phyloP scores from a whole-genome alignment of 2,797 vertebrate species.

The Melanotaenia parkinsoni region DNA sequence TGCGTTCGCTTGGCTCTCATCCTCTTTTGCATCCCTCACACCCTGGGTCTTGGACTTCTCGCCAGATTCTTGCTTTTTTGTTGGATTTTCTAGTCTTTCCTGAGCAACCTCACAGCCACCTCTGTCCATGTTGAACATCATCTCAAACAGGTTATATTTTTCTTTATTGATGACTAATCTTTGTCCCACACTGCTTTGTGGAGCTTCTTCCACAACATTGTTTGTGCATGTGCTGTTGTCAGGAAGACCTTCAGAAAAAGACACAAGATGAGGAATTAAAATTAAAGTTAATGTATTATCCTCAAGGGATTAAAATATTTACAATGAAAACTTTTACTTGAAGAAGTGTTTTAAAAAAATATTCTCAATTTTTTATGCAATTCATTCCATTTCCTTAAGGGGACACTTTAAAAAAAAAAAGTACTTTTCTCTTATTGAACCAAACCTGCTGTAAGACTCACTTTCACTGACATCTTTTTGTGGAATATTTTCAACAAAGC shows the following conservation, averaged over 20 bases:
- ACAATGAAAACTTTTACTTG: too few species aligned
- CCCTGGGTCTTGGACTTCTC: conserved; percentile 10
- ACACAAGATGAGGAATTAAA: not conserved
- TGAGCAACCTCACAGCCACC: conserved; percentile 69
- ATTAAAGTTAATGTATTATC: too few species aligned
- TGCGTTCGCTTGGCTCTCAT: not conserved
- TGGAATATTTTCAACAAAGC: conserved; percentile 46
- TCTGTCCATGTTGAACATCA: conserved; percentile 92
- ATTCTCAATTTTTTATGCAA: too few species aligned
- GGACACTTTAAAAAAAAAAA: too few species aligned
- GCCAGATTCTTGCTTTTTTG: conserved; percentile 1
- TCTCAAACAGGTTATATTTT: conserved; percentile 86
- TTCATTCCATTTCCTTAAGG: too few species aligned
- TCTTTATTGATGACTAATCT: conserved; percentile 65
- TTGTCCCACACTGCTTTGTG: conserved; percentile 61
- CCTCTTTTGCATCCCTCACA: conserved; percentile 3
- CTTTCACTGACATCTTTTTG: conserved; percentile 73
- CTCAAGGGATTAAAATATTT: too few species aligned
- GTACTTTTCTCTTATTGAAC: too few species aligned
- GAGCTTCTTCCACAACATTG: conserved; percentile 10
- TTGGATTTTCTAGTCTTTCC: conserved; percentile 35
- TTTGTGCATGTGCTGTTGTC: conserved; percentile 5
- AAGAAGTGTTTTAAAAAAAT: too few species aligned
- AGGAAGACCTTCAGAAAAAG: not conserved
- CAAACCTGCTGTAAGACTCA: not conserved